These are phyloP conservation scores for Ophonus ardosiacus DNA, from an alignment of 2,888 invertebrate species.

Conservation along the genomic window DNA sequence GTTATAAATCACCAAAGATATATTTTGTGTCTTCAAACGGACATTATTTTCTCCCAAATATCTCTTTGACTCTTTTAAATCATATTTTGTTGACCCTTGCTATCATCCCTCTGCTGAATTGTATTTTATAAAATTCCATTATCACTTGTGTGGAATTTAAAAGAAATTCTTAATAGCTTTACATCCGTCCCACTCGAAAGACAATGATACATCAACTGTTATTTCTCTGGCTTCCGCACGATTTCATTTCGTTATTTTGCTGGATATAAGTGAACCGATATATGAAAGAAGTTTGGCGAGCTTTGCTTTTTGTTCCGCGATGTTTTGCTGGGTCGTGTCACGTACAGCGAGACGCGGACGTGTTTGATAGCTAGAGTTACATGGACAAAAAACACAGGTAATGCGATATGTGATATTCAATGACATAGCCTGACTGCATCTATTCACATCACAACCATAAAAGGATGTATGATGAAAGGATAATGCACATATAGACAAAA, in stretches of 20 bases:
- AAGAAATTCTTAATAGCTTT: slow-evolving; percentile 37
- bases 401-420: background rate
- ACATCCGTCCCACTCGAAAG: slow-evolving; percentile 6
- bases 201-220: slow-evolving; percentile 53
- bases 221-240: slow-evolving; percentile 47
- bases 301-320: slow-evolving; percentile 35
- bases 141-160: slow-evolving; percentile 1
- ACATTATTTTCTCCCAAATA: background rate
- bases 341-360: background rate
- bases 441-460: background rate
- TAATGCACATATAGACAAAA: background rate
- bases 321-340: background rate
- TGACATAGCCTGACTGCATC: background rate
- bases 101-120: background rate
- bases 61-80: background rate
- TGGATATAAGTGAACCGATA: slow-evolving; percentile 50
- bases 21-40: too few relatives aligned
- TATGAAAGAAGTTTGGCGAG: slow-evolving; percentile 51
- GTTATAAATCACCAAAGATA: too few relatives aligned
- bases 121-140: slow-evolving; percentile 21
- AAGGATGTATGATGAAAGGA: background rate
- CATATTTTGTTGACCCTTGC: background rate
- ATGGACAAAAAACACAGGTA: slow-evolving; percentile 20
- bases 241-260: slow-evolving; percentile 49
- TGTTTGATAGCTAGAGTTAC: slow-evolving; percentile 32